Evolutionary conservation across 2,113 vertebrate genomes (phyloP), one percentile per base, ranked within the genome.

Genomic region (Chionomys nivalis): DNA sequence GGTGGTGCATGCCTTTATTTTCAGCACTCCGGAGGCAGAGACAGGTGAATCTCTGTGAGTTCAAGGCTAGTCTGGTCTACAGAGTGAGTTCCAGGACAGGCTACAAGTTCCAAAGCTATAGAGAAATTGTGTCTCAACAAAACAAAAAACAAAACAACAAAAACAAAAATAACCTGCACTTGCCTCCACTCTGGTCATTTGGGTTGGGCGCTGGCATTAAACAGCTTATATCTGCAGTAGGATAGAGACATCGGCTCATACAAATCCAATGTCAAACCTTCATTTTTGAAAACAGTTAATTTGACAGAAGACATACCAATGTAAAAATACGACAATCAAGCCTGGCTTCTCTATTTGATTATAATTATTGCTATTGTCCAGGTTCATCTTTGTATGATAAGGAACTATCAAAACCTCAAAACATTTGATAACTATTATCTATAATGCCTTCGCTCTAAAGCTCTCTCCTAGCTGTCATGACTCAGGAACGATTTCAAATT

Each of bases 201-300:
- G 65, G 36, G 55, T 78, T 91, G 42, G 73, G 58, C 47, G 49
- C 31, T 85, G 75, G 36, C 87, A 52, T 55, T 94, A 83, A 77
- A 88, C 28, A 83, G n/a, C 47, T 90, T 21, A 58, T 21, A 93
- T 47, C 77, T 63, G n/a, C 78, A 16, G 75, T 87, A 55, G 49
- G 23, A 91, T 23, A 93, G 3, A 90, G 91, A 90, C 36, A 58
- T 97, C 83, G 82, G 66, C 73, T 89, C 87, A 83, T 82, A 93
- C 4, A 13, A 96, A 47, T 91, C 47, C 65, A 72, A 36, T 85
- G 77, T 93, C 86, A 91, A 97, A 96, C 86, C 21, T 83, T 85
- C 42, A 42, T 96, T 97, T 87, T 91, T 31, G 76, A 90, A 96
- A 91, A 90, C 44, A 90, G 68, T 87, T 86, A 77, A 97, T 97